Evolutionary conservation across 2,888 invertebrate species (phyloP).

Genomic region (Leucozona laternaria): DNA sequence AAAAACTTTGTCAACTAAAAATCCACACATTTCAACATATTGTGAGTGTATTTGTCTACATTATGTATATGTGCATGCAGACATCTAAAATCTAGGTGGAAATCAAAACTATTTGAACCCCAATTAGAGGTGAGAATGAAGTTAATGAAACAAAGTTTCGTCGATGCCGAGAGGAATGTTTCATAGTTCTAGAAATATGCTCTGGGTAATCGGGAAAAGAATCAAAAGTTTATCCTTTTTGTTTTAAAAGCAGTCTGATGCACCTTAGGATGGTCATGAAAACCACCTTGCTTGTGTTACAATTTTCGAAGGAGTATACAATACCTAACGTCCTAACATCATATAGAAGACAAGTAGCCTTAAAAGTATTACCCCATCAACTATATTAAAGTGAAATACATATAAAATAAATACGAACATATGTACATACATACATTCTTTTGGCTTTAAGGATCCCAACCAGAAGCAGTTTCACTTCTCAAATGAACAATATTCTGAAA

Average conservation of each 20-base stretch:
- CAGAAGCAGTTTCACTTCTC: conserved; percentile 39
- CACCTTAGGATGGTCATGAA: conserved; percentile 14
- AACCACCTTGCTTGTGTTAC: conserved; percentile 17
- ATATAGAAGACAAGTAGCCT: conserved; percentile 25
- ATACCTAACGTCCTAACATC: not conserved
- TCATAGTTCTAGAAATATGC: not conserved
- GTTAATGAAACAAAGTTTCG: conserved; percentile 64
- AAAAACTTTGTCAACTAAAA: conserved; percentile 19
- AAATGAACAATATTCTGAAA: conserved; percentile 25
- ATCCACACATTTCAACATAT: not conserved
- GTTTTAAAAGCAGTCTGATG: not conserved
- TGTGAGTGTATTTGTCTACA: not conserved
- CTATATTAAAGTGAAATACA: conserved; percentile 56
- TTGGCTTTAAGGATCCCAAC: not conserved
- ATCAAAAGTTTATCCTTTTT: not conserved
- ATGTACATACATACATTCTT: too few species aligned
- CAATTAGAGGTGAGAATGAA: conserved; percentile 61
- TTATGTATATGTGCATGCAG: not conserved
- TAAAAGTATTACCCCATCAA: conserved; percentile 24
- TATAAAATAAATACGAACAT: conserved; percentile 41
- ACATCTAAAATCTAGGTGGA: conserved; percentile 20
- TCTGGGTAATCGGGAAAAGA: not conserved
- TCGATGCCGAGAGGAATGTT: conserved; percentile 12
- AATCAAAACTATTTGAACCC: conserved; percentile 70
- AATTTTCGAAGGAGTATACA: not conserved